Conservation (phyloP, 2,888 invertebrate species). For the Tinea semifulvella region DNA sequence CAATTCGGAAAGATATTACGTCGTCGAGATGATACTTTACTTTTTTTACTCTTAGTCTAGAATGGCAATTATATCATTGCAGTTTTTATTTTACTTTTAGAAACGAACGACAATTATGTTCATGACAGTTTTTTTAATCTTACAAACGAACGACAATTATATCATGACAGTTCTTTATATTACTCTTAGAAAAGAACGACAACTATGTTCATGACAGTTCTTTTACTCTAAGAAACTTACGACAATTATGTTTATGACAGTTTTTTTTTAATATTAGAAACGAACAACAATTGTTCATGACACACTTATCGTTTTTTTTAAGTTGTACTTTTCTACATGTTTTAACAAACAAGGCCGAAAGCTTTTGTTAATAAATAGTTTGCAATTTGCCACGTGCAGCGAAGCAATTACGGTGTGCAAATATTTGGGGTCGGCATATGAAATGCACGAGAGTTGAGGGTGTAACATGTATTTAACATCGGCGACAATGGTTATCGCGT, state of each 20-base stretch:
- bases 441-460: slow-evolving; percentile 22
- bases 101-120: not conserved
- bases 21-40: no score
- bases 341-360: not conserved
- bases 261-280: no score
- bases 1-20: no score
- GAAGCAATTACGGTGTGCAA: slow-evolving; percentile 28
- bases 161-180: no score
- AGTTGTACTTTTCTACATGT: not conserved
- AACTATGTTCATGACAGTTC: not conserved
- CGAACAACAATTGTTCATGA: not conserved
- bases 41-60: no score
- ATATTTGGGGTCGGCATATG: slow-evolving; percentile 30
- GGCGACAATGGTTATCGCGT: slow-evolving; percentile 4
- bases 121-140: not conserved
- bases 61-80: no score
- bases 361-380: slow-evolving; percentile 25
- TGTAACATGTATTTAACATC: slow-evolving; percentile 8
- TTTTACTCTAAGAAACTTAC: no score
- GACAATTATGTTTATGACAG: no score
- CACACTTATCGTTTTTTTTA: not conserved
- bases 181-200: not conserved
- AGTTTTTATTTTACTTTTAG: no score
- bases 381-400: slow-evolving; percentile 19
- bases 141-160: no score